Base-by-base conservation (phyloP, 2,113 vertebrate genomes). In the Eleginops maclovinus region DNA sequence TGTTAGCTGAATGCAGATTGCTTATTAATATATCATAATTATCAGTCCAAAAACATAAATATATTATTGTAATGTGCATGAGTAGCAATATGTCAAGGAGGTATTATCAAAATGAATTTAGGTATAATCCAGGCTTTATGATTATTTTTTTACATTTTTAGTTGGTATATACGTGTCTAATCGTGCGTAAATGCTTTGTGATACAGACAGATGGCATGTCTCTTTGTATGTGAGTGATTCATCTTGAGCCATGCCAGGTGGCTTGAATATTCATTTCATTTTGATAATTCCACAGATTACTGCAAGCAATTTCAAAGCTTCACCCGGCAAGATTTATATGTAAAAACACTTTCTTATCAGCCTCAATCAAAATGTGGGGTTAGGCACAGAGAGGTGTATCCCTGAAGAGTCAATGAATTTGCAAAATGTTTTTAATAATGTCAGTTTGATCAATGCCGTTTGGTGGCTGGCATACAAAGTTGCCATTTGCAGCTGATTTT, bases 201-300 rank as follows among this genome's bases (percentile, higher is more conserved):
- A 77, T 87, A 41, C 77, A 88, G 93, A 91, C 93, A 94, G 93
- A 94, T 94, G 93, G 92, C 82, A 36, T 56, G 73, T 43, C 77
- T 87, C 81, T 72, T 86, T 85, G 69, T 77, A 87, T 83, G 78
- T n/a, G 31, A 67, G 64, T 59, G 80, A 65, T 87, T 82, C 74
- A 74, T 87, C 86, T 80, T 90, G 74, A 91, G 85, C 79, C 79
- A 62, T 82, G 88, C 80, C 93, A 93, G 93, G 91, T 94, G 93
- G 93, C 89, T 89, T 36, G 82, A 87, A 94, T 94, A 91, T 93
- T 91, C 74, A 85, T 93, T 90, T 91, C 67, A 88, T 91, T 89
- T 91, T 93, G 89, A 94, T 92, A 91, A 93, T 90, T 91, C 92
- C 87, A 69, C 87, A 94, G 94, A 95, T 95, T 94, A 94, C 90